phyloP scores from a whole-genome alignment of 2,888 invertebrate species.

The Aleiodes alternator region DNA sequence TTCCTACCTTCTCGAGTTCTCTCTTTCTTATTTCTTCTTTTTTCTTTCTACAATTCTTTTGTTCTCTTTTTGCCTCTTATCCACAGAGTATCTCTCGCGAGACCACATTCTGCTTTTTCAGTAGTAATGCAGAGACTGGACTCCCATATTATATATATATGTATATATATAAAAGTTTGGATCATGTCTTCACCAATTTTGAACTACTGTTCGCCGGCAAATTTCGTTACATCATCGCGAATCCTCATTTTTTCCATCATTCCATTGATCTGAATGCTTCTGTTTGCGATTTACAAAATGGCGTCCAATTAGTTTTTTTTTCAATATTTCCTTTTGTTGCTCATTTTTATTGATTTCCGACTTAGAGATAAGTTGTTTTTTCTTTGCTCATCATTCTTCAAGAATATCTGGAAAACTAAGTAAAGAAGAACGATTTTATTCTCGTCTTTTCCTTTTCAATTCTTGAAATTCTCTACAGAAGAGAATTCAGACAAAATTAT shows the following conservation, averaged over 20 bases:
- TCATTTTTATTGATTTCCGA: no score
- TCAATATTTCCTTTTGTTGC: no score
- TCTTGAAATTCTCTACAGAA: no score
- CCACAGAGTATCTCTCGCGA: constrained; percentile 15
- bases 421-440: no score
- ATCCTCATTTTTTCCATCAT: neutral
- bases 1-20: constrained; percentile 7
- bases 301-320: no score
- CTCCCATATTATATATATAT: neutral
- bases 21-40: neutral
- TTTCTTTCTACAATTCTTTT: neutral
- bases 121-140: constrained; percentile 23
- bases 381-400: no score
- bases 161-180: constrained; percentile 8
- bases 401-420: no score
- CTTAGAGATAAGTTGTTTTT: no score
- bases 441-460: no score
- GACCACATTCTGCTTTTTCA: constrained; percentile 22
- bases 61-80: constrained; percentile 7
- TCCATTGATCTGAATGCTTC: neutral
- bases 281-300: no score
- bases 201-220: constrained; percentile 14
- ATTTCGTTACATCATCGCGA: neutral
- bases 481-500: no score
- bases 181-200: constrained; percentile 26